phyloP scores from a whole-genome alignment of 2,797 vertebrate species.

The Halcyon badia region DNA sequence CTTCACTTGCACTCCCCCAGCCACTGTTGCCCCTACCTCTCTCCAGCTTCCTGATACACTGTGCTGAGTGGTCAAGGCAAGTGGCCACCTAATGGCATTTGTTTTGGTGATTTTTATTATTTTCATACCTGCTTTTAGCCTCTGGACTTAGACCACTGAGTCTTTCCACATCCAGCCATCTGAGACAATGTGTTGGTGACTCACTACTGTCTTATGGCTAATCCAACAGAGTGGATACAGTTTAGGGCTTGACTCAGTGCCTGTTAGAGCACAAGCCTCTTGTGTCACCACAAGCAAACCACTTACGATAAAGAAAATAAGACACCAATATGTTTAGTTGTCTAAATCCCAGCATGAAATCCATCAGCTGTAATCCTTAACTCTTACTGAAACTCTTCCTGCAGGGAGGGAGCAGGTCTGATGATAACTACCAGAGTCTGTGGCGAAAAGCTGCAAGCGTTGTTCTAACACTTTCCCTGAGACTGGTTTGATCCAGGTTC shows the following conservation, averaged over 20 bases:
- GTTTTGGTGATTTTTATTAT: neutral
- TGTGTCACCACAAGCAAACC: neutral
- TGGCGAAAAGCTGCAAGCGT: conserved; percentile 10
- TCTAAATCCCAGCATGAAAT: neutral
- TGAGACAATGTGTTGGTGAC: neutral
- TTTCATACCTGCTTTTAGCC: neutral
- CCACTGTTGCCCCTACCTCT: neutral
- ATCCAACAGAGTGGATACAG: neutral
- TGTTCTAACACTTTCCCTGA: neutral
- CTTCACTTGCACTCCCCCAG: neutral
- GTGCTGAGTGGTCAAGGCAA: neutral
- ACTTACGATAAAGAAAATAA: neutral
- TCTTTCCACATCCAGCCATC: neutral
- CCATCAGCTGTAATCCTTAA: neutral
- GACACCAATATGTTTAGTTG: neutral
- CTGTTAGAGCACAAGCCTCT: neutral
- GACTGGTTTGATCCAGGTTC: neutral
- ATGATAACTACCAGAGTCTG: neutral
- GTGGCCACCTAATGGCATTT: neutral
- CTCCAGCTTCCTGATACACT: neutral
- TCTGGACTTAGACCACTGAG: neutral
- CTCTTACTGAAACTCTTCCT: neutral
- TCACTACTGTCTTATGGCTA: neutral
- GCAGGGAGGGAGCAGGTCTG: neutral
- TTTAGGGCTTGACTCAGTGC: neutral